Evolutionary conservation across 1,140 invertebrate genomes (phyloP).

Genomic region (Atta cephalotes): DNA sequence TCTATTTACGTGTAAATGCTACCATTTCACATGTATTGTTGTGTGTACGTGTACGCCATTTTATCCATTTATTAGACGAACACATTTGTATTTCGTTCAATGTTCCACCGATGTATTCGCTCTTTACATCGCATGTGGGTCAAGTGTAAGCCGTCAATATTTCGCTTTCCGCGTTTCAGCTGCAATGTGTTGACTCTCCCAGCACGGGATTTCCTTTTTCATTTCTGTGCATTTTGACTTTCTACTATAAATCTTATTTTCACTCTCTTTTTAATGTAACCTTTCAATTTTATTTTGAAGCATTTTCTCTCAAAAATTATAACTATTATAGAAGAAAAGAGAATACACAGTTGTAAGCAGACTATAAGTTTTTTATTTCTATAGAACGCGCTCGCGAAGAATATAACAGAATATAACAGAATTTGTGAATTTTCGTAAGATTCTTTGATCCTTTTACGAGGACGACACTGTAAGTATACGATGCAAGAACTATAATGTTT

Average conservation of each 20-base stretch:
- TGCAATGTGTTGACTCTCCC: constrained; percentile 30
- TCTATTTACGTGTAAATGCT: background rate
- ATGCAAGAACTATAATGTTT: constrained; percentile 59
- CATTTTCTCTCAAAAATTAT: background rate
- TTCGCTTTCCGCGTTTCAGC: constrained; percentile 51
- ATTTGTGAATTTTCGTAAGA: constrained; percentile 8
- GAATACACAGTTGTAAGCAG: background rate
- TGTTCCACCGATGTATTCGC: constrained; percentile 8
- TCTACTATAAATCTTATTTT: constrained; percentile 41
- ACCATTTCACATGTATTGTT: background rate
- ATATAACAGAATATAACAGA: constrained; percentile 44
- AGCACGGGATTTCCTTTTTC: constrained; percentile 29
- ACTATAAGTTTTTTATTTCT: constrained; percentile 34
- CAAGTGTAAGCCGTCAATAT: constrained; percentile 61
- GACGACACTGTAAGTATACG: background rate
- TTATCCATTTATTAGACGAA: constrained; percentile 43
- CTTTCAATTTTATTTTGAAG: background rate
- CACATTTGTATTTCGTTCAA: constrained; percentile 43
- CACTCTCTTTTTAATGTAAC: background rate
- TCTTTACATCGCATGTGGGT: constrained; percentile 55
- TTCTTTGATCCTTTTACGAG: constrained; percentile 56
- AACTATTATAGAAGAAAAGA: background rate
- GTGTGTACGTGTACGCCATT: background rate
- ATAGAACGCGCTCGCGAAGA: background rate
- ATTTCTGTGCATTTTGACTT: constrained; percentile 34